These are phyloP conservation scores for Melanotaenia nigrans DNA, from an alignment of 2,797 vertebrate species.

Conservation along the genomic window DNA sequence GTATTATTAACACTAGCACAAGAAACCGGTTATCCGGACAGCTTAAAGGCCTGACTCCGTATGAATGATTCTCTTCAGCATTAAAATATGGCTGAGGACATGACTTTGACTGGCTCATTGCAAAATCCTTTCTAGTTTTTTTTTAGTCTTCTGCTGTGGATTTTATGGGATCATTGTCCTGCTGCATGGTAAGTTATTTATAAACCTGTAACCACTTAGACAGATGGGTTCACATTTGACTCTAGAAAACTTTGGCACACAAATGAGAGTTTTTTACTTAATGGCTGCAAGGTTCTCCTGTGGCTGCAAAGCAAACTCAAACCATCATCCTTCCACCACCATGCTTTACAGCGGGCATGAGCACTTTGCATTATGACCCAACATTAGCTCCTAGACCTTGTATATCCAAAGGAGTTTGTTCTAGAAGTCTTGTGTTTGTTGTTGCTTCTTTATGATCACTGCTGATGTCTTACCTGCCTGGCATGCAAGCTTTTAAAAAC, in stretches of 20 bases:
- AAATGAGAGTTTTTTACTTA: no score
- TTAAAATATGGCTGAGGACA: background rate
- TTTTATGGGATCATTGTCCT: background rate
- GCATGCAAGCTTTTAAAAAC: background rate
- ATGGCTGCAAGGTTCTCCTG: background rate
- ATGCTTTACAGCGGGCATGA: no score
- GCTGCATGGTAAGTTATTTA: background rate
- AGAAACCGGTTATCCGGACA: constrained; percentile 8
- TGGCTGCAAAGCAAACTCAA: background rate
- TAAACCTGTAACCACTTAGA: no score
- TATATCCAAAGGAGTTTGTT: background rate
- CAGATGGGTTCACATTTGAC: no score
- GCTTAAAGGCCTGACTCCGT: background rate
- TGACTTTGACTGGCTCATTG: background rate
- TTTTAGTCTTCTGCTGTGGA: background rate
- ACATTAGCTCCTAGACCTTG: background rate
- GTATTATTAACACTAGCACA: background rate
- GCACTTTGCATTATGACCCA: background rate
- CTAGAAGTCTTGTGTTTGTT: background rate
- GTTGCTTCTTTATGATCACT: background rate
- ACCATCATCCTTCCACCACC: background rate
- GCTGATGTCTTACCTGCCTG: background rate
- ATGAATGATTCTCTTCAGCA: background rate
- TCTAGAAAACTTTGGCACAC: no score
- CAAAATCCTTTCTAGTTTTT: background rate